These are phyloP conservation scores for Petrocephalus schoutedeni DNA, from an alignment of 2,797 vertebrate genomes.

Conservation along the genomic window DNA sequence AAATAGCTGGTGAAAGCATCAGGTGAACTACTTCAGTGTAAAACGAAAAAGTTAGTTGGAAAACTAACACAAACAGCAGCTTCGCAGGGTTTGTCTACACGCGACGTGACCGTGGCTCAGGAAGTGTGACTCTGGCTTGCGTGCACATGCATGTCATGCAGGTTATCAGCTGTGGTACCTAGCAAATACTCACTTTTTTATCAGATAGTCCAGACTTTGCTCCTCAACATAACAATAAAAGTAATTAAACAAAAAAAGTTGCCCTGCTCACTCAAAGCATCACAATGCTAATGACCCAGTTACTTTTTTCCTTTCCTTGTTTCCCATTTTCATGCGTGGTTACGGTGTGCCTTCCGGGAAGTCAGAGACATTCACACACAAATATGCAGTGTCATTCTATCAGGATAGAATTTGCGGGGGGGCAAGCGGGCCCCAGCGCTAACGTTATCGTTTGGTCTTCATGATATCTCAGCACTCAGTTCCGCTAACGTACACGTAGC, in stretches of 20 bases:
- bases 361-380: conserved; percentile 7
- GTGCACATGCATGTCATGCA: not conserved
- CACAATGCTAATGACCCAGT: not conserved
- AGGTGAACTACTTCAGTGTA: not conserved
- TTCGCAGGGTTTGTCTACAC: not conserved
- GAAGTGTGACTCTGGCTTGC: not conserved
- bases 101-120: not conserved
- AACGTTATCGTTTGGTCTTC: not conserved
- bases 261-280: not conserved
- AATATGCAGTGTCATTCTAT: conserved; percentile 20
- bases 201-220: not conserved
- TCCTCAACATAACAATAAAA: not conserved
- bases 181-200: not conserved
- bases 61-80: not conserved
- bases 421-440: not conserved
- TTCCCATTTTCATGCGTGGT: not conserved
- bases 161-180: not conserved
- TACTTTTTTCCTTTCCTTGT: not conserved
- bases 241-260: not conserved
- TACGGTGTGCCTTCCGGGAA: conserved; percentile 14
- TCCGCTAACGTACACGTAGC: not conserved
- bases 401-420: not conserved
- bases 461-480: not conserved
- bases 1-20: not conserved
- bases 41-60: not conserved